A percentile compares a stretch with the other conserved stretches of the same genome.
Conservation (phyloP, 2,888 invertebrate genomes). For the Apamea anceps region DNA sequence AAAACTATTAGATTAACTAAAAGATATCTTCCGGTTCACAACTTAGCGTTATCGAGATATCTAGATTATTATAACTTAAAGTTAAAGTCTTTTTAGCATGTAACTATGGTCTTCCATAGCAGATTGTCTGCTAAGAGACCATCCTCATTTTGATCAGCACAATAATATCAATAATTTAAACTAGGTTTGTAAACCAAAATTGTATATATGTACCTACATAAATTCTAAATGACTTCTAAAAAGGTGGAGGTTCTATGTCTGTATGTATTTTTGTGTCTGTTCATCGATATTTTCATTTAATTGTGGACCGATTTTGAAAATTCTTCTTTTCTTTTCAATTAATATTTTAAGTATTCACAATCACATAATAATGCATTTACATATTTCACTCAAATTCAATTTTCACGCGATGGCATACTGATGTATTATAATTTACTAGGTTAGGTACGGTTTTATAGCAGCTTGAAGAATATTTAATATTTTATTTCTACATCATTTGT, state of each 20-base stretch:
- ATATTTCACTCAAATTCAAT: background rate
- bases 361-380: slow-evolving; percentile 5
- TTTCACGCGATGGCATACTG: slow-evolving; percentile 43
- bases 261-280: background rate
- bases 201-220: background rate
- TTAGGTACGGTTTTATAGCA: background rate
- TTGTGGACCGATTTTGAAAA: background rate
- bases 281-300: background rate
- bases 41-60: slow-evolving; percentile 9
- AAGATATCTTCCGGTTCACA: slow-evolving; percentile 36
- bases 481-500: background rate
- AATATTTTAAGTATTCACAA: slow-evolving; percentile 15
- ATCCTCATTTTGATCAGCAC: slow-evolving; percentile 59
- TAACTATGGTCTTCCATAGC: slow-evolving; percentile 38
- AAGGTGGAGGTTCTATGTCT: background rate
- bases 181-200: background rate
- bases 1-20: slow-evolving; percentile 40
- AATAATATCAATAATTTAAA: background rate
- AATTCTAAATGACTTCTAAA: background rate
- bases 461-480: background rate
- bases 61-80: slow-evolving; percentile 6
- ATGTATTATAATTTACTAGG: background rate
- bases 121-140: slow-evolving; percentile 57
- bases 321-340: background rate
- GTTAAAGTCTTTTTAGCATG: background rate